Conservation (phyloP, 2,888 invertebrate species). For the Macrophya annulata region DNA sequence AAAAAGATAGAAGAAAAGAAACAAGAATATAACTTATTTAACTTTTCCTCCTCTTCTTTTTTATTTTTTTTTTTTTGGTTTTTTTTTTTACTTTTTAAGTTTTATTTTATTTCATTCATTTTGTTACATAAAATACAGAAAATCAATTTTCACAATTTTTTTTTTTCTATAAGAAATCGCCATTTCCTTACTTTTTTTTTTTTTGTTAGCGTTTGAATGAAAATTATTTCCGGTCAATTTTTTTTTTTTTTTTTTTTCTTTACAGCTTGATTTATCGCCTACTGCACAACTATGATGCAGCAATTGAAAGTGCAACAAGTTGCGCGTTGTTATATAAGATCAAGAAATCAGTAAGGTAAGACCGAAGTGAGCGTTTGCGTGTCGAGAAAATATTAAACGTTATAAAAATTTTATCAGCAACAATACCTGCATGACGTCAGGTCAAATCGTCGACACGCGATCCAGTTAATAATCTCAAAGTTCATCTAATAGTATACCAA, state of each 20-base stretch:
- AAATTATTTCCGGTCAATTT: neutral
- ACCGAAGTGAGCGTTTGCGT: slow-evolving; percentile 11
- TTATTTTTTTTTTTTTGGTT: neutral
- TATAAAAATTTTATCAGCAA: slow-evolving; percentile 23
- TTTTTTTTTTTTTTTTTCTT: too few species aligned
- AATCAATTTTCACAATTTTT: neutral
- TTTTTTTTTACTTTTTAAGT: neutral
- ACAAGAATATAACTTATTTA: neutral
- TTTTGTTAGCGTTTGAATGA: neutral
- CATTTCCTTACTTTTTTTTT: neutral
- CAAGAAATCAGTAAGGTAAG: slow-evolving; percentile 34
- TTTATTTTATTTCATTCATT: too few species aligned
- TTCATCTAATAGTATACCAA: neutral
- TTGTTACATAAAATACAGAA: neutral
- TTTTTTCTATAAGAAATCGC: too few species aligned
- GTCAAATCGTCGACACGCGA: slow-evolving; percentile 32
- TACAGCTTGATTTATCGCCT: slow-evolving; percentile 3
- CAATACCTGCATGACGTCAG: neutral
- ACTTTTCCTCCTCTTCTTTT: neutral
- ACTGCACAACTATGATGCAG: neutral
- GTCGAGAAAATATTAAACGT: slow-evolving; percentile 45
- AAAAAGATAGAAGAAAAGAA: neutral
- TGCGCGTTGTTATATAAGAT: neutral
- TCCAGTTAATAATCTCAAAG: slow-evolving; percentile 1
- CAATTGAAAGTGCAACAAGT: slow-evolving; percentile 38